A percentile compares a stretch with the other conserved stretches of the same genome.
Evolutionary conservation across 2,888 invertebrate species (phyloP).

Genomic region (Hemicrepidius hirtus): DNA sequence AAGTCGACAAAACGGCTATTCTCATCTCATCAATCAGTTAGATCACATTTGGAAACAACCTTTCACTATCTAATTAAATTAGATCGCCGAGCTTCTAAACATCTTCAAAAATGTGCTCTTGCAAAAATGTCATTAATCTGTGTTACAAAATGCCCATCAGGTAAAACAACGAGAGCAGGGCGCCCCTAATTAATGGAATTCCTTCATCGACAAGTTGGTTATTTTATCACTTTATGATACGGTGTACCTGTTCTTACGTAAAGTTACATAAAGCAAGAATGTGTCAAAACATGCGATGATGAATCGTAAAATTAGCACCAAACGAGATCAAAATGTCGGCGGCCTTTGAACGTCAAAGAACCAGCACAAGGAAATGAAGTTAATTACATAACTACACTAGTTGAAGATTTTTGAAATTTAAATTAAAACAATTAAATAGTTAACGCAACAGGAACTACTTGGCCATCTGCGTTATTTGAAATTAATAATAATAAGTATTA

Average conservation of each 20-base stretch:
- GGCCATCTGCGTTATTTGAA: too few relatives aligned
- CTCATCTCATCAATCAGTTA: conserved; percentile 16
- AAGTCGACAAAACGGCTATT: conserved; percentile 7
- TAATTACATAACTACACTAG: conserved; percentile 1
- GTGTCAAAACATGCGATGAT: conserved; percentile 22
- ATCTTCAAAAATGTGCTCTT: conserved; percentile 11
- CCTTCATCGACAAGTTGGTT: conserved; percentile 6
- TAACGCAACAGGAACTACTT: too few relatives aligned
- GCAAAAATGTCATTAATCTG: conserved; percentile 20
- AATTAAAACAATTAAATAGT: conserved; percentile 3
- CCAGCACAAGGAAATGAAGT: conserved; percentile 1
- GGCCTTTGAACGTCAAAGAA: conserved; percentile 2
- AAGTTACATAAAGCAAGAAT: conserved; percentile 17
- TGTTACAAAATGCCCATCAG: conserved; percentile 15
- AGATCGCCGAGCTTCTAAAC: conserved; percentile 12
- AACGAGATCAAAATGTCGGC: conserved; percentile 17
- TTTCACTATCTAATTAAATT: conserved; percentile 23
- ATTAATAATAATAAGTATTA: too few relatives aligned
- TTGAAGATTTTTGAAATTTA: conserved; percentile 1
- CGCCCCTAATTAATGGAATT: conserved; percentile 13
- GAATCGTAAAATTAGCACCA: conserved; percentile 16
- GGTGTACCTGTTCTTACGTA: conserved; percentile 10
- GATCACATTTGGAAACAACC: conserved; percentile 10
- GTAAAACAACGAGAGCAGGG: conserved; percentile 10
- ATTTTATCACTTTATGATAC: conserved; percentile 14